phyloP scores from a whole-genome alignment of 2,888 invertebrate genomes.

The Sesia apiformis region DNA sequence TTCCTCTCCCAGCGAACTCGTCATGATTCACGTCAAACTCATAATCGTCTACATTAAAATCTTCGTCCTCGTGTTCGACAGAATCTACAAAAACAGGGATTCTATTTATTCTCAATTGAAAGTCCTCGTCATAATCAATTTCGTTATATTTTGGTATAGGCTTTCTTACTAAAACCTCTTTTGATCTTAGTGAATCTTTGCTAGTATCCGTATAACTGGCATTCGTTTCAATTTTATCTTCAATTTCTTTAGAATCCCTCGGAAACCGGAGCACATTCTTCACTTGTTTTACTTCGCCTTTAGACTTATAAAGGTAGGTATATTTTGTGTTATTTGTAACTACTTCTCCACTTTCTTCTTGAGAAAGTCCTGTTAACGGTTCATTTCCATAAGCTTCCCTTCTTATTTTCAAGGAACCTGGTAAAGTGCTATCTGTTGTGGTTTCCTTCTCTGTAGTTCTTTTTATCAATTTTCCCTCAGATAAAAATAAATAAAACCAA shows the following conservation, averaged over 20 bases:
- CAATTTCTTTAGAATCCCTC: constrained; percentile 1
- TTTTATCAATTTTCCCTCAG: constrained; percentile 27
- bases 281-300: background rate
- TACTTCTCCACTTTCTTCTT: background rate
- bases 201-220: constrained; percentile 1
- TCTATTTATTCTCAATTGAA: constrained; percentile 31
- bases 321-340: constrained; percentile 12
- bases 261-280: background rate
- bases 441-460: constrained; percentile 25
- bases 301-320: constrained; percentile 12
- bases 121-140: constrained; percentile 42
- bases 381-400: constrained; percentile 20
- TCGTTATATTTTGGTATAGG: constrained; percentile 53
- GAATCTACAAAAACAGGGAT: constrained; percentile 27
- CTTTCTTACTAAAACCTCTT: constrained; percentile 35
- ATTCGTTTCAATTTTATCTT: constrained; percentile 1
- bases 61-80: constrained; percentile 54
- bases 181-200: background rate
- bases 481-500: constrained; percentile 14
- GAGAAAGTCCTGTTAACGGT: background rate
- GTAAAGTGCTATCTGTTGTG: constrained; percentile 15
- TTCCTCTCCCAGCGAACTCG: constrained; percentile 43
- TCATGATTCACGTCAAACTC: constrained; percentile 61
- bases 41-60: constrained; percentile 54
- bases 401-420: constrained; percentile 16